Conservation (phyloP, 2,113 vertebrate species). For the Daboia siamensis region DNA sequence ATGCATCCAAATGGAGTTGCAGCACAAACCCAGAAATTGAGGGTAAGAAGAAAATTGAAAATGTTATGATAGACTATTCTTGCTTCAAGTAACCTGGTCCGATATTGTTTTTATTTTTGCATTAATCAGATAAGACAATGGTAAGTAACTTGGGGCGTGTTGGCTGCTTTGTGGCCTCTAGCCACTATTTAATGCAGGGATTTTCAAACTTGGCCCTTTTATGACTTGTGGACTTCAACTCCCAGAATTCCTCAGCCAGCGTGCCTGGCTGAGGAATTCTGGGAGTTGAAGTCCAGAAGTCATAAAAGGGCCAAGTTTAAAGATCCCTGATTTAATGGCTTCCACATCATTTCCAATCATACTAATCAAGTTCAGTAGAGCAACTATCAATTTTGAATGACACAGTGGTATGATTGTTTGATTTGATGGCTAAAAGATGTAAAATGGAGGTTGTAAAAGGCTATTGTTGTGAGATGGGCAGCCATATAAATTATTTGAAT, state of each 20-base stretch:
- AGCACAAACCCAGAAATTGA: slow-evolving; percentile 91
- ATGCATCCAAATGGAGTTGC: slow-evolving; percentile 93
- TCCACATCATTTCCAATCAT: not conserved
- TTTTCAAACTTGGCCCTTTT: too few relatives aligned
- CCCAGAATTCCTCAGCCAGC: too few relatives aligned
- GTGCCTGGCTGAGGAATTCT: too few relatives aligned
- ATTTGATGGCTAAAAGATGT: not conserved
- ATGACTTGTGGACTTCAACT: too few relatives aligned
- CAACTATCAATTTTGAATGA: not conserved
- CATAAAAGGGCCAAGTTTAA: too few relatives aligned
- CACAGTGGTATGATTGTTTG: not conserved
- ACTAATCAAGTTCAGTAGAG: not conserved
- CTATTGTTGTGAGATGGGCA: not conserved
- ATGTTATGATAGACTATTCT: not conserved
- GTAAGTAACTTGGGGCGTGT: not conserved
- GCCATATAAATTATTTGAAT: not conserved
- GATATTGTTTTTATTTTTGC: too few relatives aligned
- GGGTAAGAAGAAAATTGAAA: slow-evolving; percentile 67
- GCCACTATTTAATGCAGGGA: not conserved
- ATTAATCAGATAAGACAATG: not conserved
- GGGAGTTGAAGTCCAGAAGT: too few relatives aligned
- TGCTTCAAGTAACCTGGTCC: not conserved
- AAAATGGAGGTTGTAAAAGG: not conserved
- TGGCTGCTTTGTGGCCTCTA: not conserved
- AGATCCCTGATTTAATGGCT: not conserved